These are phyloP conservation scores for Drosophila ogumai DNA, from an alignment of 1,140 invertebrate species.

Conservation along the genomic window DNA sequence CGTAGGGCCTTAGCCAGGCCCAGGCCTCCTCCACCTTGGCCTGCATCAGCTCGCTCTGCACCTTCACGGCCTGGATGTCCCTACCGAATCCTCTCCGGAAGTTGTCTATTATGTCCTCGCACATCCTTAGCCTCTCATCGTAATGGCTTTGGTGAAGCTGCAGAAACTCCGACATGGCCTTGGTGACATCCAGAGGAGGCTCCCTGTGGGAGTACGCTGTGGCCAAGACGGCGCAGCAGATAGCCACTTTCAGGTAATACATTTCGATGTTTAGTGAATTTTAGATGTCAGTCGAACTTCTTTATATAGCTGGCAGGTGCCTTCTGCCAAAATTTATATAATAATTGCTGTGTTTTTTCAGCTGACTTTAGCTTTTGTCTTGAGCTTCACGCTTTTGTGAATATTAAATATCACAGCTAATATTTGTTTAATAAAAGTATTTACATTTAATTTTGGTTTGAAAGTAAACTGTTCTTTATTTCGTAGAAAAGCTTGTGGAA, in stretches of 20 bases:
- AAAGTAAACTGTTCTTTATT: too few species aligned
- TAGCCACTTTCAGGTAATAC: not conserved
- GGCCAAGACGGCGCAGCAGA: not conserved
- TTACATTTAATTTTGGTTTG: not conserved
- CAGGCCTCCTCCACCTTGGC: conserved; percentile 11
- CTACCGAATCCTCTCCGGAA: not conserved
- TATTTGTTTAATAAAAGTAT: conserved; percentile 7
- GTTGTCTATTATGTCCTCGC: conserved; percentile 8
- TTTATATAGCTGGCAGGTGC: conserved; percentile 2
- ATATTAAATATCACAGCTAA: not conserved
- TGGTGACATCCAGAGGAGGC: conserved; percentile 9
- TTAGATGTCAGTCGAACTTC: not conserved
- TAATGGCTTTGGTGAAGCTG: conserved; percentile 5
- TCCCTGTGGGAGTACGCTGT: too few species aligned
- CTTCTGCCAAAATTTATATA: conserved; percentile 1
- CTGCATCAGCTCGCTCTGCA: conserved; percentile 4
- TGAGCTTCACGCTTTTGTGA: not conserved
- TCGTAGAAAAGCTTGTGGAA: too few species aligned
- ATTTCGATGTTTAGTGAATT: not conserved
- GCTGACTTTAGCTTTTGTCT: not conserved
- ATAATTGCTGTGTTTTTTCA: conserved; percentile 13
- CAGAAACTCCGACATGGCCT: conserved; percentile 12
- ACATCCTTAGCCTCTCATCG: conserved; percentile 3
- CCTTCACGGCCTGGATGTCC: not conserved
- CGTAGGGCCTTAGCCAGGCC: conserved; percentile 10